A percentile compares a stretch with the other conserved stretches of the same genome.
phyloP scores from a whole-genome alignment of 2,113 vertebrate genomes.

The Lagopus leucura region DNA sequence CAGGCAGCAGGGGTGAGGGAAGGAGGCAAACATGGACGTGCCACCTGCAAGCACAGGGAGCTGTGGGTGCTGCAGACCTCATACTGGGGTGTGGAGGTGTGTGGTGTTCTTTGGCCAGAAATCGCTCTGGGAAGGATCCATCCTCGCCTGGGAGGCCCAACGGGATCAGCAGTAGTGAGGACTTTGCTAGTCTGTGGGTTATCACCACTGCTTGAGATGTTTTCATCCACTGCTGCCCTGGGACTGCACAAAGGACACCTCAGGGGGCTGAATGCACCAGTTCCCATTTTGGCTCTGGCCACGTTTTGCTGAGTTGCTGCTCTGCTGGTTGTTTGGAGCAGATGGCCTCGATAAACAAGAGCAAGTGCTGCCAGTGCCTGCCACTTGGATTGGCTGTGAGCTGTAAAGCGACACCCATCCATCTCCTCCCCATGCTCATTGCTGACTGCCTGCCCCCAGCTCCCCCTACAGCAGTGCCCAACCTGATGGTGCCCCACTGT shows the following conservation, averaged over 20 bases:
- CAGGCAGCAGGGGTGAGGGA: not conserved
- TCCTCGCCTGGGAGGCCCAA: not conserved
- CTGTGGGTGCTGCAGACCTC: not conserved
- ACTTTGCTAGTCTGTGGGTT: too few species aligned
- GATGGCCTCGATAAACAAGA: not conserved
- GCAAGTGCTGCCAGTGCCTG: not conserved
- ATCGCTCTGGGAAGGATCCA: not conserved
- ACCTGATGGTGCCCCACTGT: not conserved
- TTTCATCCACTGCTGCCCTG: not conserved
- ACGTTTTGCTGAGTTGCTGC: not conserved
- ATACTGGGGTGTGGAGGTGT: not conserved
- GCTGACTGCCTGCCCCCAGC: not conserved
- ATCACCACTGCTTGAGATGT: not conserved
- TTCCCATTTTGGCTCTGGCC: not conserved
- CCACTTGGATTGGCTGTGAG: not conserved
- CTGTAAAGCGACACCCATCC: not conserved
- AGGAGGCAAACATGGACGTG: fast-evolving
- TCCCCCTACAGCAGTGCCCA: not conserved
- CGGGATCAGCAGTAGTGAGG: fast-evolving
- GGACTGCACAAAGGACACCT: not conserved
- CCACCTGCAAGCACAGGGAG: not conserved
- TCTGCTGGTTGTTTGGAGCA: not conserved
- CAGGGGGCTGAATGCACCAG: not conserved
- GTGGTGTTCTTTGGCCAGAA: not conserved
- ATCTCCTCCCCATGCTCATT: not conserved